Evolutionary conservation across 2,113 vertebrate genomes (phyloP), one percentile per base, ranked within the genome.

Genomic region (Zingel zingel): DNA sequence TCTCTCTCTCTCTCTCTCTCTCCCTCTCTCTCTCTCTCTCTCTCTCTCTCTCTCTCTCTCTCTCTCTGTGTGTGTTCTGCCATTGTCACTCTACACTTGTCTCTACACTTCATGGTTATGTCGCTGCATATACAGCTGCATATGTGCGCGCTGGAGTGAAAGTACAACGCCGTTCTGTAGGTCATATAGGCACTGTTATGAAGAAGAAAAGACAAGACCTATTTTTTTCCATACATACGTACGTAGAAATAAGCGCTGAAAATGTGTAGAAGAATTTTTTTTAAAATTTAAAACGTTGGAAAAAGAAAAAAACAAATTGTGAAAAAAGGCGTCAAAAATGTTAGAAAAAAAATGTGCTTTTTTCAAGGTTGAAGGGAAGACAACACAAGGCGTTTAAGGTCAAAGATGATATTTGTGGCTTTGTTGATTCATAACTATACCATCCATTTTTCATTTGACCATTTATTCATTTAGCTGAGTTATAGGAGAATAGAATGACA

Each of bases 61-160:
- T 25, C 54, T 4, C 54, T 23, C 4, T 30, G 30, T 33, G 30
- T 33, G 33, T 33, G 33, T 19, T 6, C 39, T 45, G 59, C 85
- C 78, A 76, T 39, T 43, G 58, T 39, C 62, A 51, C 68, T 51
- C 61, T 6, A 6, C 48, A 73, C 81, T 67, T 30, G 36, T 54
- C 25, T 11, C 36, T 48, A 64, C 36, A 70, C 50, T 50, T 68
- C 54, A 36, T 43, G 56, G 10, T 63, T 3, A 3, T 66, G 50
- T 48, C 68, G 23, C 57, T 43, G 57, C 11, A 43, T 43, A 33
- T 43, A 33, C 33, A 33, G 39, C 9, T 39, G 39, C 9, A 5
- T 4, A 18, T 33, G 15, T 50, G 75, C 25, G 39, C 43, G 6
- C 27, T 51, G 30, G 16, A 53, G 57, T 33, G 30, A 53, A n/a